Conservation (phyloP, 2,113 vertebrate species). For the Hypomesus transpacificus region DNA sequence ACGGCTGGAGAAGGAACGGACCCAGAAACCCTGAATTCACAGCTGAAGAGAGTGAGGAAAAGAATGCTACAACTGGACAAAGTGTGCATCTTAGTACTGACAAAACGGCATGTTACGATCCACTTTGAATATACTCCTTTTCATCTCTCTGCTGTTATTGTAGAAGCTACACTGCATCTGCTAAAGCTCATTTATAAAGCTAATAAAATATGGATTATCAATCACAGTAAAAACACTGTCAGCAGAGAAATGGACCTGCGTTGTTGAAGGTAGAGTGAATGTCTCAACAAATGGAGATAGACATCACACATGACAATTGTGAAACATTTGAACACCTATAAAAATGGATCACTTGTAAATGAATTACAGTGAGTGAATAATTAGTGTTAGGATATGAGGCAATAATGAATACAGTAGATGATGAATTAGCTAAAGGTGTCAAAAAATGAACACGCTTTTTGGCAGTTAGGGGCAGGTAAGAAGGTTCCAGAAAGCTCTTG, state of each 20-base stretch:
- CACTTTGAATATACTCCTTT: neutral
- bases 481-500: constrained; percentile 15
- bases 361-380: too few species aligned
- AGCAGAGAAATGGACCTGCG: too few species aligned
- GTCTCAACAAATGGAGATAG: too few species aligned
- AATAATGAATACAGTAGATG: neutral
- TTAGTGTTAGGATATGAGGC: too few species aligned
- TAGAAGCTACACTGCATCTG: constrained; percentile 27
- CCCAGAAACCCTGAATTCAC: too few species aligned
- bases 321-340: too few species aligned
- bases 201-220: constrained; percentile 1
- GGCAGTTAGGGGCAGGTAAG: constrained; percentile 9
- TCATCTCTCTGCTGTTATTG: constrained; percentile 18
- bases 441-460: constrained; percentile 12
- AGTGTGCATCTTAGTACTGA: neutral
- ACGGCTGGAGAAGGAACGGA: too few species aligned
- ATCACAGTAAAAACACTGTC: too few species aligned
- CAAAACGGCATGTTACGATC: neutral
- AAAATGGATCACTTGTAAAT: too few species aligned
- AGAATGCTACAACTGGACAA: constrained; percentile 1
- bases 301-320: too few species aligned
- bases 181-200: constrained; percentile 43
- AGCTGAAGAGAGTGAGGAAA: too few species aligned
- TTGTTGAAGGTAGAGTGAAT: too few species aligned
- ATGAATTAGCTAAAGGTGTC: neutral